These are phyloP conservation scores for Pseudopleuronectes americanus DNA, from an alignment of 2,797 vertebrate genomes.

Conservation along the genomic window DNA sequence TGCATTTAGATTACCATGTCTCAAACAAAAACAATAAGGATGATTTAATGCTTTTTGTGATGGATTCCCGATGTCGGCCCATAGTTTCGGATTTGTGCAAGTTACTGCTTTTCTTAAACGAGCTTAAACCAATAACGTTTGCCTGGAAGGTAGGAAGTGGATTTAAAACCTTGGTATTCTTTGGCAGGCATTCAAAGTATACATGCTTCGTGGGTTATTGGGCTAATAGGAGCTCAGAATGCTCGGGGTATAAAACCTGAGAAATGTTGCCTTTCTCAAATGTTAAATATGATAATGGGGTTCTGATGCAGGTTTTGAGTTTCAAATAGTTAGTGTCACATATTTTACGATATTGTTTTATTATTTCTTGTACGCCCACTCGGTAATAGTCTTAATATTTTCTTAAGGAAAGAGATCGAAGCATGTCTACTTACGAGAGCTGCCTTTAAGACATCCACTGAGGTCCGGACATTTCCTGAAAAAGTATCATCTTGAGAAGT, in stretches of 20 bases:
- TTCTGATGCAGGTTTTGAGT: background rate
- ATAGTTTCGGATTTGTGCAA: constrained; percentile 4
- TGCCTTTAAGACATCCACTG: no score
- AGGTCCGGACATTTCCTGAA: no score
- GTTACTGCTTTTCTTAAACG: constrained; percentile 16
- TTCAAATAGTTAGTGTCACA: background rate
- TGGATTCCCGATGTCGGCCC: background rate
- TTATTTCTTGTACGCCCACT: background rate
- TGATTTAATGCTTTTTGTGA: constrained; percentile 4
- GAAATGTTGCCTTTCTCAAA: background rate
- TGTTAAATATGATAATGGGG: background rate
- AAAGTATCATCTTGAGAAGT: no score
- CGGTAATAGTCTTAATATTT: background rate
- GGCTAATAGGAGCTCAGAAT: background rate
- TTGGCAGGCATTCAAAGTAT: background rate
- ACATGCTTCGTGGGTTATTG: constrained; percentile 8
- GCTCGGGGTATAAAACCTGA: background rate
- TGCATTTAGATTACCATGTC: background rate
- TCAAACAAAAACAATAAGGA: background rate
- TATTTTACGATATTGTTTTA: no score
- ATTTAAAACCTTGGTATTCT: constrained; percentile 3
- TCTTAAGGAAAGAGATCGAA: background rate
- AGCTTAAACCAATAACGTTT: constrained; percentile 14
- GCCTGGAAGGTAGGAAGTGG: constrained; percentile 24
- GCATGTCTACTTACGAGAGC: background rate